Conservation (phyloP, 2,113 vertebrate genomes). For the Actinemys pallida region DNA sequence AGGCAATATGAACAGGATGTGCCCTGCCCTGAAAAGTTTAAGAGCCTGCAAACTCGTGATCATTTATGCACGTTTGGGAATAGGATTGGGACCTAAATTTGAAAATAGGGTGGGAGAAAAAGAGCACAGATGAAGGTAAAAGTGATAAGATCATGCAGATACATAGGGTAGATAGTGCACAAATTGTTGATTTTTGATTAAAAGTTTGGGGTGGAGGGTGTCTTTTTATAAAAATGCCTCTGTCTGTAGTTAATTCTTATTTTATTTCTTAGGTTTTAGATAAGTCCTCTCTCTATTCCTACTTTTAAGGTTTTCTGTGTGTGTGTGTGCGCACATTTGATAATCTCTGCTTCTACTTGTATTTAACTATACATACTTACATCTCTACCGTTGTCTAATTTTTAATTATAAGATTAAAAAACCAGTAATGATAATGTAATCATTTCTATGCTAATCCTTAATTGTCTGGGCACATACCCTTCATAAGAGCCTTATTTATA, state of each 20-base stretch:
- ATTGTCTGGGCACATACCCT: background rate
- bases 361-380: background rate
- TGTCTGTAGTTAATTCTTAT: background rate
- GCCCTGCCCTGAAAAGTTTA: background rate
- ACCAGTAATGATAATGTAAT: fast-evolving
- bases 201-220: background rate
- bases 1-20: no score
- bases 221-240: background rate
- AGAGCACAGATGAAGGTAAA: fast-evolving
- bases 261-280: background rate
- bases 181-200: background rate
- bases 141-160: no score
- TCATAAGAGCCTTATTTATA: background rate
- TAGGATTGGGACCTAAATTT: background rate
- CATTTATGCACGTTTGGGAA: background rate
- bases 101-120: background rate
- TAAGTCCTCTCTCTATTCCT: background rate
- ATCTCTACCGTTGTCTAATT: background rate
- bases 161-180: no score
- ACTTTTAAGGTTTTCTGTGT: background rate
- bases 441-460: background rate
- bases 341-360: background rate
- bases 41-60: background rate
- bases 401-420: background rate
- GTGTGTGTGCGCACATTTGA: background rate